A percentile compares a stretch with the other conserved stretches of the same genome.
These are phyloP conservation scores for Odocoileus virginianus DNA, from an alignment of 2,113 vertebrate species.

Conservation along the genomic window DNA sequence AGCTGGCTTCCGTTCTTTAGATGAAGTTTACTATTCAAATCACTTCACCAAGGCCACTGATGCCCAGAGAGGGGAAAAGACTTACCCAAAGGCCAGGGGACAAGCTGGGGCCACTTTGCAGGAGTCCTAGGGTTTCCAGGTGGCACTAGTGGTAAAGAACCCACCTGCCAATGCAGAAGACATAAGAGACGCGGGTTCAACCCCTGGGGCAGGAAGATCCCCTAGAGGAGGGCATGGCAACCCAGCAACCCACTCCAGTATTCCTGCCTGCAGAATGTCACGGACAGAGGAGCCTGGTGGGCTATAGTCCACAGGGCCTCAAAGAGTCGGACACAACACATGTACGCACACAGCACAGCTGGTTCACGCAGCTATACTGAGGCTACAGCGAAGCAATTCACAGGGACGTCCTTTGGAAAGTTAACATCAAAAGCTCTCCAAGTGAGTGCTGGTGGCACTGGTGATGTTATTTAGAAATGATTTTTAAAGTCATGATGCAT, in stretches of 20 bases:
- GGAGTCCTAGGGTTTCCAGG: background rate
- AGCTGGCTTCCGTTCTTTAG: background rate
- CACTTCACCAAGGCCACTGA: background rate
- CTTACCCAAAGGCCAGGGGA: background rate
- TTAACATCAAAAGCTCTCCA: background rate
- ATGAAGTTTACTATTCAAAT: background rate
- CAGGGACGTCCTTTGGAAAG: background rate
- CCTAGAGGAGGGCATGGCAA: background rate
- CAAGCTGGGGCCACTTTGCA: background rate
- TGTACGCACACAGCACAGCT: background rate
- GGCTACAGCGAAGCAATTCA: background rate
- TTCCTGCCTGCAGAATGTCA: background rate
- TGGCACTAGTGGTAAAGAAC: background rate
- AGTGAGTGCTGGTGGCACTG: background rate
- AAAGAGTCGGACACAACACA: background rate
- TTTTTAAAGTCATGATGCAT: background rate
- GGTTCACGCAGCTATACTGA: background rate
- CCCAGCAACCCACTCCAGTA: background rate
- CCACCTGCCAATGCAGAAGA: background rate
- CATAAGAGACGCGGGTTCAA: rapidly evolving
- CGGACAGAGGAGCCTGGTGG: background rate
- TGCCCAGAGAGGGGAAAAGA: background rate
- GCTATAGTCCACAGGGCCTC: background rate
- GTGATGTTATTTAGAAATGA: background rate
- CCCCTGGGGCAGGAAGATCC: background rate